Conservation (phyloP, 2,888 invertebrate species). For the Pseudococcus viburni region DNA sequence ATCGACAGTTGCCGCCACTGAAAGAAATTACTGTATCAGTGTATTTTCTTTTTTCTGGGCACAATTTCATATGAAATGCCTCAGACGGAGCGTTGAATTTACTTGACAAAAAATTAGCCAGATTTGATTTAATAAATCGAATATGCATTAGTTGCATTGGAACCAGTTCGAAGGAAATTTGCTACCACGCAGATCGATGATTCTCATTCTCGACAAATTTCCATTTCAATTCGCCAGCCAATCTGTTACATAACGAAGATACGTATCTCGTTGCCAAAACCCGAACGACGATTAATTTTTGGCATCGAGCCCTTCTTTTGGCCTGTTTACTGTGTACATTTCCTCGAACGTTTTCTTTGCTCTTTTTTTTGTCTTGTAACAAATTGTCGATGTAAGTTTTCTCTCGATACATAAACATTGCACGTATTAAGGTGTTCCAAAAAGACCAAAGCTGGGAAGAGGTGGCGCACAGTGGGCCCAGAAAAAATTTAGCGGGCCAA, state of each 20-base stretch:
- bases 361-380: not conserved
- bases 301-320: not conserved
- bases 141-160: too few relatives aligned
- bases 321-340: constrained; percentile 7
- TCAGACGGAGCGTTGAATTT: too few relatives aligned
- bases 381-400: not conserved
- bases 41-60: too few relatives aligned
- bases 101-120: too few relatives aligned
- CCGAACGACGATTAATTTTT: constrained; percentile 37
- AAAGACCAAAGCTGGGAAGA: not conserved
- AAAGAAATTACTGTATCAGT: too few relatives aligned
- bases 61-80: too few relatives aligned
- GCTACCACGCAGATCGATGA: not conserved
- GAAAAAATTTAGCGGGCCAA: too few relatives aligned
- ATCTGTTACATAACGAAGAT: constrained; percentile 17
- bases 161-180: too few relatives aligned
- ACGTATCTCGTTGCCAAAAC: constrained; percentile 17
- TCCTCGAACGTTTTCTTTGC: not conserved
- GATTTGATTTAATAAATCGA: too few relatives aligned
- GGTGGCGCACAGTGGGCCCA: too few relatives aligned
- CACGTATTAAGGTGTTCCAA: not conserved
- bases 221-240: constrained; percentile 28
- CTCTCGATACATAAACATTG: not conserved
- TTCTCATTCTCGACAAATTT: not conserved
- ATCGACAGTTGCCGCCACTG: too few relatives aligned